Base-by-base conservation (phyloP, 2,888 invertebrate genomes). In the Hydraecia micacea region DNA sequence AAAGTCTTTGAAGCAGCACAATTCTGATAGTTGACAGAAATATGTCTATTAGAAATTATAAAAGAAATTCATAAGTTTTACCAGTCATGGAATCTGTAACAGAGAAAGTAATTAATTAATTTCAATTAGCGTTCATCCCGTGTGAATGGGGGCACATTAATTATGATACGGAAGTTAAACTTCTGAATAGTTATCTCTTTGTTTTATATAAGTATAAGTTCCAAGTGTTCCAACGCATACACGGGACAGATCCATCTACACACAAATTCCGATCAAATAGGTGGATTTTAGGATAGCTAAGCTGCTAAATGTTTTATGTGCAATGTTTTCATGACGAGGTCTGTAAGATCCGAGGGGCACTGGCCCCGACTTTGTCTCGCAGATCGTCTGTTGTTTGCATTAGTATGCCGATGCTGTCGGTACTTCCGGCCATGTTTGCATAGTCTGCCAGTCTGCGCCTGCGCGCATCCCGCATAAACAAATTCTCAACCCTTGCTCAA, bases 381-480 rank as follows among this genome's bases (percentile, higher is more conserved):
- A 83, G 70, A 55, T 52, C 68, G 81, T 63, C 80, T 83, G 69
- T 73, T 80, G 73, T 84, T 76, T 80, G 80, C 82, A 88, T 89
- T 87, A 88, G 84, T 87, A 89, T 88, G 85, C 89, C 67, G 70
- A 67, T 76, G 75, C 75, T 77, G 86, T 85, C 77, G 67, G 67
- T 81, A 79, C 80, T 84, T 90, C 89, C 90, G 83, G 84, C 71
- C 81, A 82, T 86, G 81, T 86, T 87, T 85, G 81, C 86, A 85
- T 73, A 81, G 83, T 78, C 84, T 84, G 80, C 73, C 73, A 79
- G 81, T 69, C 66, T 69, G 86, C 87, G 83, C 86, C 72, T 74
- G 87, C 86, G 81, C 85, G 75, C 87, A 89, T 86, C 82, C 89
- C 90, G 84, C 89, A 91, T 91, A 91, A 92, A 91, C 88, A 92